Evolutionary conservation across 2,113 vertebrate species (phyloP).

Genomic region (Hemiprocne comata): DNA sequence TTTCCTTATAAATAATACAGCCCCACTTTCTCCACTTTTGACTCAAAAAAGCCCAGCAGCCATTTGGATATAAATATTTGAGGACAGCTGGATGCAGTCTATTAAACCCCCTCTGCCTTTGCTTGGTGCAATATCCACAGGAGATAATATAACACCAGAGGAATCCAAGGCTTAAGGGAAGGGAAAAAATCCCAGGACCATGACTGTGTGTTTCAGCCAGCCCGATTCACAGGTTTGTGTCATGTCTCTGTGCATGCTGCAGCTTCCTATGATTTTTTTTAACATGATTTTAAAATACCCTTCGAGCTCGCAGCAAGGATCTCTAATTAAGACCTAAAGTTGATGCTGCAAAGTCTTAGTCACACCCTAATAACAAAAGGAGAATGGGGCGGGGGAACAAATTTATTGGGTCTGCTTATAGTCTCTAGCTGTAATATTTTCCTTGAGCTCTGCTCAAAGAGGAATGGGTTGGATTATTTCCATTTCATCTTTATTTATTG

Average conservation of each 20-base stretch:
- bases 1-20: neutral
- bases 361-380: constrained; percentile 62
- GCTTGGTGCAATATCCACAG: neutral
- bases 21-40: neutral
- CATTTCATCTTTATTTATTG: constrained; percentile 66
- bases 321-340: constrained; percentile 44
- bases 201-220: neutral
- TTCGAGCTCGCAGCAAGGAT: neutral
- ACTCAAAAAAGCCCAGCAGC: neutral
- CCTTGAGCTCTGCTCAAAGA: constrained; percentile 65
- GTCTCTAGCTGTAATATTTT: constrained; percentile 61
- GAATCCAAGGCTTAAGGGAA: neutral
- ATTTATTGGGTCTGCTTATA: constrained; percentile 62
- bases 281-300: neutral
- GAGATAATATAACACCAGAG: neutral
- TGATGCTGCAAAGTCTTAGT: constrained; percentile 52
- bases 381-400: neutral
- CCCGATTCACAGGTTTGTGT: neutral
- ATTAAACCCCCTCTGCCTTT: neutral
- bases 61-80: neutral
- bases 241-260: neutral
- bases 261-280: neutral
- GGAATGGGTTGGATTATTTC: constrained; percentile 60
- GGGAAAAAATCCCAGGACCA: neutral
- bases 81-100: neutral